Base-by-base conservation (phyloP, 2,888 invertebrate genomes). In the Dicyrtoma fusca region DNA sequence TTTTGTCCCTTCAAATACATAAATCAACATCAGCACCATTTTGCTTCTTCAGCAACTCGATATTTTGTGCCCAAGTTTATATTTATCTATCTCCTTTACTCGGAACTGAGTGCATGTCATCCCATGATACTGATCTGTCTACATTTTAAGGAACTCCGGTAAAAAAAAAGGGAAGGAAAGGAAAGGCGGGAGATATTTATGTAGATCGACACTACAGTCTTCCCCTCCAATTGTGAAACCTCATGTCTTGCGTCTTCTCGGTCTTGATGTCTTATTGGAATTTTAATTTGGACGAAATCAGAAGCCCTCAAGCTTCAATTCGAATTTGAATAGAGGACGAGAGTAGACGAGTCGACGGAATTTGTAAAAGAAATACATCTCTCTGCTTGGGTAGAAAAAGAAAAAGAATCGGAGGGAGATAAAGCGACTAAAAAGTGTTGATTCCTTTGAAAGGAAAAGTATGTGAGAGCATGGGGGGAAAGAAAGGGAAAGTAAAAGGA, bases 211-310 rank as follows among this genome's bases (percentile, higher is more conserved):
- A 45, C 11, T 11, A 45, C 10, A n/a, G n/a, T n/a, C n/a, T n/a
- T n/a, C n/a, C n/a, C n/a, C n/a, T 10, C 45, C 45, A 45, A 45
- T 11, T 11, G 13, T 10, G 4, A 49, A 49, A 49, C n/a, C n/a
- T 17, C 49, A 49, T 49, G n/a, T 19, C 49, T 49, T 3, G n/a
- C 4, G 19, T n/a, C 34, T 49, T 49, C 19, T 19, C 11, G 3
- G 34, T 34, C 34, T 49, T 17, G 19, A n/a, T 49, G n/a, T 49
- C 49, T 49, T 66, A 66, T 66, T 55, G 55, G 66, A 66, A 66
- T 66, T 66, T 66, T 66, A 55, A 66, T 65, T 51, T 65, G 51
- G 25, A 17, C 45, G 65, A 65, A 51, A 65, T 65, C 65, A 51
- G 65, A 51, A 34, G 65, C 65, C 34, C 34, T 34, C n/a, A 21